Base-by-base conservation (phyloP, 64 coral and sea anemone genomes). In the Orbicella faveolata region DNA sequence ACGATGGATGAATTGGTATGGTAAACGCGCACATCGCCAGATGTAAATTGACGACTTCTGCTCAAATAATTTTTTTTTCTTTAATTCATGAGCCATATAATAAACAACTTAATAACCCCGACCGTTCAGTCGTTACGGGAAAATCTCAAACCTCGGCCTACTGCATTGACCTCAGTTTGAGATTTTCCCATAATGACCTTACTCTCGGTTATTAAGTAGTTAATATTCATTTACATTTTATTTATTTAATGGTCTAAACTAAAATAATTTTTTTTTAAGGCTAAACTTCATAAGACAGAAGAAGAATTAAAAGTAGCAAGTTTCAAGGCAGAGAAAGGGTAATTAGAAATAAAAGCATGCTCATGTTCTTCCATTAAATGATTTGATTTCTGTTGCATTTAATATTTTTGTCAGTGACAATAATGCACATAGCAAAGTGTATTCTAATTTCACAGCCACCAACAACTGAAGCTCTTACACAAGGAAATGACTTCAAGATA, bases 271-370 rank as follows among this genome's bases (percentile, higher is more conserved):
- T 61, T 30, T 30, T 25, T 30, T 33, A 64, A 98, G 96, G 96
- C 73, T 57, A 89, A 84, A 84, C 93, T 98, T 48, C 93, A 92
- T 79, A 98, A 93, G 12, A 87, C 89, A 77, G 89, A 94, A 90
- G 93, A 93, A 66, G 93, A 94, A 35, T 76, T 92, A 52, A 98
- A 86, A 90, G 52, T 74, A 20, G 87, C 90, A 41, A 76, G 68
- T 68, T 54, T 98, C 1, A 98, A 98, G 61, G 89, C 96, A 61
- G 96, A 98, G n/a, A 98, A 98, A 79, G 90, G 96, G 96, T 98
- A 75, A 61, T 76, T 78, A 59, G 19, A 34, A 35, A 59, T 36
- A 0, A 62, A 33, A 79, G 11, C 16, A 51, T 0, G 10, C 14
- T n/a, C 74, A 23, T 83, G 35, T 83, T 53, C 30, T 30, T 30